phyloP scores from a whole-genome alignment of 2,797 vertebrate genomes.

The Paramormyrops hopkinsi region DNA sequence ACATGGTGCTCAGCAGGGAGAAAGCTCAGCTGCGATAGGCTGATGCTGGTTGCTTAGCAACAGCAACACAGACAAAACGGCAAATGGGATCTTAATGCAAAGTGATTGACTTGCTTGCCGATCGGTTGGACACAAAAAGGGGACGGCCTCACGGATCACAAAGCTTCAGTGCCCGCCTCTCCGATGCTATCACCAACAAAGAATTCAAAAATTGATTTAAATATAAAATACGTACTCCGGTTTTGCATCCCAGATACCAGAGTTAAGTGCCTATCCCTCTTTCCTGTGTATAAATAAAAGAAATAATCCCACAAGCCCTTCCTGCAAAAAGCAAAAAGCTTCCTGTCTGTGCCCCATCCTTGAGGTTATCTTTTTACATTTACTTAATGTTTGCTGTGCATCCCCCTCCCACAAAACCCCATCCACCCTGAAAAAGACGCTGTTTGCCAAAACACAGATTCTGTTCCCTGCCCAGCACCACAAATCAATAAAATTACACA shows the following conservation, averaged over 20 bases:
- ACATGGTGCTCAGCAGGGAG: constrained; percentile 62
- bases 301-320: background rate
- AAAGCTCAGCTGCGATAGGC: constrained; percentile 36
- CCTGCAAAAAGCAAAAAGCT: background rate
- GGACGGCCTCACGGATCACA: background rate
- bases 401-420: background rate
- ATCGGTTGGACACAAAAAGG: constrained; percentile 38
- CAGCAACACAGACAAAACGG: constrained; percentile 56
- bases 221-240: background rate
- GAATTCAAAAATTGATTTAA: background rate
- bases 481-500: background rate
- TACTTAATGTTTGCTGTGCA: background rate
- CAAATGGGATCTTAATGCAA: constrained; percentile 49
- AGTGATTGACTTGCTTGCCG: constrained; percentile 31
- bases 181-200: background rate
- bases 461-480: background rate
- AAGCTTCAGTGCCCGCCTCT: background rate
- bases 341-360: background rate
- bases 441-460: background rate
- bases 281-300: background rate
- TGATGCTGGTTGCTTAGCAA: constrained; percentile 57
- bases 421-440: background rate
- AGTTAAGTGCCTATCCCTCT: background rate
- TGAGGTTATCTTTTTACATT: background rate
- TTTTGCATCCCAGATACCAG: background rate